Base-by-base conservation (phyloP, 2,113 vertebrate species). In the Proteles cristata region DNA sequence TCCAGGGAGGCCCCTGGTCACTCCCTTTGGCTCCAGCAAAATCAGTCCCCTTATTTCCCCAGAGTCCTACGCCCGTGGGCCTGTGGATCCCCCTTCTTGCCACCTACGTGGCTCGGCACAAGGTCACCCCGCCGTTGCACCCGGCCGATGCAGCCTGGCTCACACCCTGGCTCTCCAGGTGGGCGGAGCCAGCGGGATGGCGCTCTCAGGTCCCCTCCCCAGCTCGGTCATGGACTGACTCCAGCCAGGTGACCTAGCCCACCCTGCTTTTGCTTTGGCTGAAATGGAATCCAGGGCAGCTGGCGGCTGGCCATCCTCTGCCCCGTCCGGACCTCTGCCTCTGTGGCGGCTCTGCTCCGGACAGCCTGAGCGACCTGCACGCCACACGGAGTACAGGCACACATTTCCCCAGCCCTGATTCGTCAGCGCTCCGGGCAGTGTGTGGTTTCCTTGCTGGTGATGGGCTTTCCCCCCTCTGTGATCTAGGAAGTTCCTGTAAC, bases 151-250 rank as follows among this genome's bases (percentile, higher is more conserved):
- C 12, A 5, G 23, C 6, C 68, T 0, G n/a, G 2, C 35, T 16
- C n/a, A 12, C 0, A 7, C 14, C 1, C 5, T 5, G 14, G 15
- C 23, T 15, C 48, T 85, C 33, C 45, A 3, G 21, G 2, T 0
- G 0, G 2, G n/a, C 15, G 4, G 88, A 1, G 1, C 33, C 74
- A 5, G n/a, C 31, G 2, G 26, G 50, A 23, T 1, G 11, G n/a
- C 0, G 7, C 26, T 2, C 26, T 43, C 1, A 0, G 28, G 17
- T 1, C 1, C 26, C 45, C 45, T 43, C 23, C 50, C 15, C 14
- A 31, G 66, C 55, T 16, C 3, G 0, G 31, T 15, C 85, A 65
- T 21, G 39, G 53, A 14, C 43, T 1, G 25, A 39, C 50, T 8
- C 88, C 28, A 9, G 76, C 15, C 55, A 4, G 31, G 31, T 25